A percentile compares a stretch with the other conserved stretches of the same genome.
These are phyloP conservation scores for Cheilinus undulatus DNA, from an alignment of 2,113 vertebrate genomes.

Conservation along the genomic window DNA sequence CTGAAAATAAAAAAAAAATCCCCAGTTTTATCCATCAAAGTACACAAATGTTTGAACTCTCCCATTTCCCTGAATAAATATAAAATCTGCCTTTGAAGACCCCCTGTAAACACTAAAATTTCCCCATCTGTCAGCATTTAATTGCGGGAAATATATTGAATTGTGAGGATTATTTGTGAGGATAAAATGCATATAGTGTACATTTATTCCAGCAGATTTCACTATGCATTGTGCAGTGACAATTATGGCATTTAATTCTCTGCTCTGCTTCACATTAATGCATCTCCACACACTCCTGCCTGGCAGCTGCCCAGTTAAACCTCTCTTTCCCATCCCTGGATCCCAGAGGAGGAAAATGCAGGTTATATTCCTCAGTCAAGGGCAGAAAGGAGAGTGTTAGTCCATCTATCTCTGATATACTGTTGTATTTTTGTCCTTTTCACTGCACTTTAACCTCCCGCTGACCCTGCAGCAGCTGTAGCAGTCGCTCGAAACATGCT, in stretches of 20 bases:
- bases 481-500: slow-evolving; percentile 19
- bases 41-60: neutral
- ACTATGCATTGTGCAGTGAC: no score
- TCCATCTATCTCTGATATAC: slow-evolving; percentile 7
- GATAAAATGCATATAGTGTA: no score
- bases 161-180: neutral
- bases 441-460: slow-evolving; percentile 23
- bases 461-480: slow-evolving; percentile 32
- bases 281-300: slow-evolving; percentile 24
- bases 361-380: slow-evolving; percentile 41
- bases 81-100: slow-evolving; percentile 10
- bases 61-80: neutral
- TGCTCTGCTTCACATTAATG: slow-evolving; percentile 38
- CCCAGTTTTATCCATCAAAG: slow-evolving; percentile 17
- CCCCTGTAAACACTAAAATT: neutral
- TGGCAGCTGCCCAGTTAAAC: slow-evolving; percentile 46
- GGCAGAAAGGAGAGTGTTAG: slow-evolving; percentile 28
- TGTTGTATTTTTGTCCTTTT: slow-evolving; percentile 13
- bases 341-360: slow-evolving; percentile 30
- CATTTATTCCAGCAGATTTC: no score
- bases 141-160: slow-evolving; percentile 5
- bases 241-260: slow-evolving; percentile 19
- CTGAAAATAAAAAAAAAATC: neutral
- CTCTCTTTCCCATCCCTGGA: slow-evolving; percentile 38
- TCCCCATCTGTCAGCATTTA: slow-evolving; percentile 28